phyloP scores from a whole-genome alignment of 2,113 vertebrate genomes.

The Bubo scandiacus region DNA sequence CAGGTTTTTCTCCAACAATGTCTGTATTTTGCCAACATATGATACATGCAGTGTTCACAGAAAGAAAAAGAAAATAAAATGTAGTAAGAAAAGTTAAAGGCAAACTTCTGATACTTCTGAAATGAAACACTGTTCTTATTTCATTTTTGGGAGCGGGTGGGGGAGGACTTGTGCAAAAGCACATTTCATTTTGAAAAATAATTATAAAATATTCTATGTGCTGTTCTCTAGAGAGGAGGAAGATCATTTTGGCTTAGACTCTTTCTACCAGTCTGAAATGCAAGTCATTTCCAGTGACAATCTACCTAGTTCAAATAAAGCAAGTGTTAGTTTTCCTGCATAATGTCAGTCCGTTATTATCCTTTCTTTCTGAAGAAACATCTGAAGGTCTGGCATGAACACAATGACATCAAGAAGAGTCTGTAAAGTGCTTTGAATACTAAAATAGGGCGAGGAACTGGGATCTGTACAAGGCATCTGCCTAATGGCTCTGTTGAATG shows the following conservation, averaged over 20 bases:
- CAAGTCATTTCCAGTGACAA: not conserved
- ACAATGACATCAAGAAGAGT: not conserved
- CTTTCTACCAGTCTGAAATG: not conserved
- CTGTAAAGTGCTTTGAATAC: not conserved
- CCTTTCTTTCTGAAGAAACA: not conserved
- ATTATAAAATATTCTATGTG: not conserved
- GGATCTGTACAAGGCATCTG: not conserved
- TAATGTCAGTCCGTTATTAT: not conserved
- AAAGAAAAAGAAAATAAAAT: not conserved
- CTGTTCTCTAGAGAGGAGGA: not conserved
- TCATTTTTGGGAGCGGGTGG: not conserved
- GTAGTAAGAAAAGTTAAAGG: not conserved
- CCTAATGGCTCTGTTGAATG: not conserved
- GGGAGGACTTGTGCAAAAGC: not conserved
- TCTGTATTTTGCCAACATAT: not conserved
- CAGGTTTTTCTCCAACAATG: not conserved
- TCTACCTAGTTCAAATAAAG: not conserved
- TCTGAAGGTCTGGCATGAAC: not conserved
- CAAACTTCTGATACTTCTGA: not conserved
- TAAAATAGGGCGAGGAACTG: not conserved
- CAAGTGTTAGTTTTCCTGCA: not conserved
- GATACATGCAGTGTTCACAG: not conserved
- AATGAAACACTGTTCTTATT: not conserved
- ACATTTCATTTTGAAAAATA: not conserved
- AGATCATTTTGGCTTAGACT: not conserved